Evolutionary conservation across 2,888 invertebrate genomes (phyloP), one percentile per base, ranked within the genome.

Genomic region (Hofmannophila pseudospretella): DNA sequence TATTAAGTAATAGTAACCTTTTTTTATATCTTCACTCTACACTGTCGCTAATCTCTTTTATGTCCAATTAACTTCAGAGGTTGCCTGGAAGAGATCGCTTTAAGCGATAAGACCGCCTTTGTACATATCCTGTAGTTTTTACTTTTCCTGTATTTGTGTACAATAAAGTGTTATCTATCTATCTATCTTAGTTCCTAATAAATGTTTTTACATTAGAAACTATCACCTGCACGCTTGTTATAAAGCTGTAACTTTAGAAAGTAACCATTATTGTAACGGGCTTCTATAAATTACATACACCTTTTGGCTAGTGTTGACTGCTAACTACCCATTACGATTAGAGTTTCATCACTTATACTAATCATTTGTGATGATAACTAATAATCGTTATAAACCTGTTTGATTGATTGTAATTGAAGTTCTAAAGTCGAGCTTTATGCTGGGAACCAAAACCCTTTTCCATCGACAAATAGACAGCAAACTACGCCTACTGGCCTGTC

Each of bases 221-320:
- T n/a, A n/a, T n/a, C n/a, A n/a, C 37, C 35, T 38, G 36, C 38
- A 42, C 42, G 44, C 43, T 48, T 39, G 46, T 54, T 51, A 50
- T 39, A 45, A 52, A 45, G 45, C 39, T 28, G 45, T 49, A 42
- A 48, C 20, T 47, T 39, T 51, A 48, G 51, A 54, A 54, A 51
- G 51, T 47, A 45, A 47, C 40, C 44, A 51, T 47, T 42, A 47
- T 41, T 36, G 33, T 38, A 41, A 47, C 42, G 30, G n/a, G 39
- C 38, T 31, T 34, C 22, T 36, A 39, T 44, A 45, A 47, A 41
- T 44, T 38, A 45, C 37, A 32, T 36, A 44, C 40, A 44, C 43
- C 44, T 42, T 50, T 45, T 45, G 39, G 45, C 41, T 31, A 19
- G 26, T 11, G 5, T 45, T 45, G 39, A 44, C 41, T 31, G 22